Percentiles rank a stretch among this genome's conserved stretches.
Evolutionary conservation across 2,888 invertebrate genomes (phyloP).

Genomic region (Lycaena phlaeas): DNA sequence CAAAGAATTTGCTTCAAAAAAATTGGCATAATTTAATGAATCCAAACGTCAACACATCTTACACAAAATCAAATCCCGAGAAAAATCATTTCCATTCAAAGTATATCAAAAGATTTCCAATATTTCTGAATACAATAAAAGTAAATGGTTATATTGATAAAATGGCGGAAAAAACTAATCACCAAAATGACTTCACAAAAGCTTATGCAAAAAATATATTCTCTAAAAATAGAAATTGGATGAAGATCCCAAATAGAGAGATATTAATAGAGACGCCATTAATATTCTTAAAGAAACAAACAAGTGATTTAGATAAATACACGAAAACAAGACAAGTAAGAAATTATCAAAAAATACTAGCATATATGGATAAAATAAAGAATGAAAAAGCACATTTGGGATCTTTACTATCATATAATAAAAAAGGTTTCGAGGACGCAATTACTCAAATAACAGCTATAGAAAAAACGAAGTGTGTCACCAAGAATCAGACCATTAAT

Average conservation of each 20-base stretch:
- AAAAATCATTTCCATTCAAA: too few species aligned
- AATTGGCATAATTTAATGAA: constrained; percentile 43
- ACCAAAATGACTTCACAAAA: constrained; percentile 31
- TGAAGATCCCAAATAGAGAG: constrained; percentile 33
- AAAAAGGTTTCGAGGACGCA: constrained; percentile 10
- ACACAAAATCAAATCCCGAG: constrained; percentile 29
- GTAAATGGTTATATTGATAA: constrained; percentile 39
- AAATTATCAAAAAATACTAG: constrained; percentile 45
- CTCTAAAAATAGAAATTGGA: constrained; percentile 31
- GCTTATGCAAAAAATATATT: constrained; percentile 33
- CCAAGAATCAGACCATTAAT: constrained; percentile 7
- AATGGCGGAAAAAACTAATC: constrained; percentile 33
- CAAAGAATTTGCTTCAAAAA: constrained; percentile 21
- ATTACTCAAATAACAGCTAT: too few species aligned
- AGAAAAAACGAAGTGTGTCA: too few species aligned
- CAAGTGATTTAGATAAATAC: constrained; percentile 47
- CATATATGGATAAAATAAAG: constrained; percentile 51
- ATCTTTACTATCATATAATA: constrained; percentile 21
- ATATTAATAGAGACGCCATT: constrained; percentile 40
- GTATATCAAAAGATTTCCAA: constrained; percentile 42
- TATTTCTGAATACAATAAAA: constrained; percentile 43
- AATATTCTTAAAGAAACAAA: constrained; percentile 33
- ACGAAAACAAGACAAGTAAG: constrained; percentile 45
- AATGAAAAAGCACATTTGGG: constrained; percentile 32
- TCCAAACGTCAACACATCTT: constrained; percentile 29